Base-by-base conservation (phyloP, 2,888 invertebrate species). In the Ochlodes sylvanus region DNA sequence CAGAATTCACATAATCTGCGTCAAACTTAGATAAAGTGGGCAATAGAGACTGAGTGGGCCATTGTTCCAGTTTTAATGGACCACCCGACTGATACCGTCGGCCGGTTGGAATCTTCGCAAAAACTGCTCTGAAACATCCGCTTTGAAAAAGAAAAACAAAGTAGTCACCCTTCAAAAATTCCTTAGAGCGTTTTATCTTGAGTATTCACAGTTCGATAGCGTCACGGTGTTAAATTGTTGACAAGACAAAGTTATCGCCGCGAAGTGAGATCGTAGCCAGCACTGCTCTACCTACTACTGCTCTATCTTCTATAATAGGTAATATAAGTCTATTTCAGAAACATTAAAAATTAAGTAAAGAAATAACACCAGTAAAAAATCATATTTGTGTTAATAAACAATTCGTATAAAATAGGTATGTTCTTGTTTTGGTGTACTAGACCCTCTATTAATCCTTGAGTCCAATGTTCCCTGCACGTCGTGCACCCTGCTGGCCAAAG, bases 61-160 rank as follows among this genome's bases (percentile, higher is more conserved):
- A 90, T 92, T 92, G 92, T 92, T 90, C 87, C 84, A 83, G 71
- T 72, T 77, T 87, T 89, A 90, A 90, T 90, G 92, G 92, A 90
- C 92, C 92, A 91, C 92, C 90, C 91, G 88, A 81, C 83, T 79
- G 86, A 83, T 82, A 79, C 76, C 70, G 70, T 75, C 27, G 27
- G 27, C 5, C 27, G 27, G 78, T 80, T 80, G 86, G 80, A 80
- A 77, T 82, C 78, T 79, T 78, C 78, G 90, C 92, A 89, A 91
- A 92, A 91, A 89, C 89, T 73, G 75, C 78, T 81, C 73, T 75
- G 79, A 84, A 84, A 84, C 80, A 82, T 80, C 82, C 83, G 80
- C 83, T 79, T 78, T 79, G 79, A 83, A 90, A 90, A 91, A 87
- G 87, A 89, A 88, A 87, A 88, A 83, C 82, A 72, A 76, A 72